Conservation (phyloP, 2,888 invertebrate genomes). For the Alviniconcha strummeri region DNA sequence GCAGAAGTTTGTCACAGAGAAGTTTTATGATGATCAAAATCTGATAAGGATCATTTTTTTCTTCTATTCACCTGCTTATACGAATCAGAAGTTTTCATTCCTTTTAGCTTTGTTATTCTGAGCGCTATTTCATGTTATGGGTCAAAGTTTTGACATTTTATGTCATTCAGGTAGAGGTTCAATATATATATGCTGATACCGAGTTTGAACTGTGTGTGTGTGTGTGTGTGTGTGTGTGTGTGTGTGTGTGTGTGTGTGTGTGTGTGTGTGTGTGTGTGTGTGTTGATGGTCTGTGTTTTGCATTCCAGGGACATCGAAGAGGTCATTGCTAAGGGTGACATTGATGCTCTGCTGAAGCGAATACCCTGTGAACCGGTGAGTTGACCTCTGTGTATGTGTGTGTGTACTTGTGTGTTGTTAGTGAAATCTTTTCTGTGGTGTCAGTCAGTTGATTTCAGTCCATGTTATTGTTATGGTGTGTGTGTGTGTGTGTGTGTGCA, state of each 20-base stretch:
- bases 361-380: slow-evolving; percentile 61
- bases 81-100: too few species aligned
- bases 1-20: too few species aligned
- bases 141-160: too few species aligned
- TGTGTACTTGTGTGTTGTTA: background rate
- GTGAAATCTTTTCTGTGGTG: background rate
- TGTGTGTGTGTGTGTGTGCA: too few species aligned
- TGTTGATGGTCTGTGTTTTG: background rate
- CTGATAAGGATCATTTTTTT: too few species aligned
- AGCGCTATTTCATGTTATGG: too few species aligned
- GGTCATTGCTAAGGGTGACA: slow-evolving; percentile 29
- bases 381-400: background rate
- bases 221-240: slow-evolving; percentile 5
- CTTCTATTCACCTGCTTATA: too few species aligned
- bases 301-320: slow-evolving; percentile 24
- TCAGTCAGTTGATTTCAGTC: background rate
- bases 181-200: too few species aligned
- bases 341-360: slow-evolving; percentile 46
- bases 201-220: background rate
- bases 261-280: background rate
- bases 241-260: background rate
- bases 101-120: too few species aligned
- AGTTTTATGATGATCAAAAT: too few species aligned
- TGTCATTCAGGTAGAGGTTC: too few species aligned
- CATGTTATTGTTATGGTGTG: too few species aligned